Percentiles rank a stretch among this genome's conserved stretches.
Conservation (phyloP, 2,888 invertebrate genomes). For the Dicranocentrus wangi region DNA sequence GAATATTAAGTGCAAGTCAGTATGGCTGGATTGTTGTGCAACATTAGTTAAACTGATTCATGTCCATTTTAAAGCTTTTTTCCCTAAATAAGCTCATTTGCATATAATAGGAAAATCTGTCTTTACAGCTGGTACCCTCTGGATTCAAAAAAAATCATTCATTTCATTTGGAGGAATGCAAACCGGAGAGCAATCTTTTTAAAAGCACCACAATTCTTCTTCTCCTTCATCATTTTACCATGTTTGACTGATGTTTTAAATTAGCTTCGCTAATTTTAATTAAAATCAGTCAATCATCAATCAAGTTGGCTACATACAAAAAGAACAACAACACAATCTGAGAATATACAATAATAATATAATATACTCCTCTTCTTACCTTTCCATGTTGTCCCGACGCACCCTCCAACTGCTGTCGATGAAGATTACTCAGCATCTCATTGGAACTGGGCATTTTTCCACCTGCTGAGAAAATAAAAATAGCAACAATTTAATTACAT, state of each 20-base stretch:
- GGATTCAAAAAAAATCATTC: too few species aligned
- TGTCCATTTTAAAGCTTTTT: too few species aligned
- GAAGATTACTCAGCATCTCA: constrained; percentile 51
- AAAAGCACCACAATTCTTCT: too few species aligned
- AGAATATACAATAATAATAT: background rate
- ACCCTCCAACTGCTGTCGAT: constrained; percentile 58
- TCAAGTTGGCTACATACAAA: background rate
- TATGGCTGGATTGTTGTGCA: too few species aligned
- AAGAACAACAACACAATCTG: background rate
- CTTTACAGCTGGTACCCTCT: too few species aligned
- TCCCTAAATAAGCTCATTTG: too few species aligned
- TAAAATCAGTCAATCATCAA: constrained; percentile 52
- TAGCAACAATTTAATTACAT: constrained; percentile 31
- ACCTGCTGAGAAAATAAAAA: constrained; percentile 56
- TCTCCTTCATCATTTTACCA: too few species aligned
- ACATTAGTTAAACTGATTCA: too few species aligned
- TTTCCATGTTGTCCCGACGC: constrained; percentile 50
- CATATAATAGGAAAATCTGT: too few species aligned
- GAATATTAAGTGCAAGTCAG: too few species aligned
- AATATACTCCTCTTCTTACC: constrained; percentile 9
- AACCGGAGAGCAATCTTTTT: too few species aligned
- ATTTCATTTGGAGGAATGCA: too few species aligned
- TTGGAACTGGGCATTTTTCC: constrained; percentile 50
- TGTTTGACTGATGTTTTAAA: constrained; percentile 17
- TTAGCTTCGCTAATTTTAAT: constrained; percentile 48